Percentiles rank a stretch among this genome's conserved stretches.
These are phyloP conservation scores for Omphaloscelis lunosa DNA, from an alignment of 2,888 invertebrate genomes.

Conservation along the genomic window DNA sequence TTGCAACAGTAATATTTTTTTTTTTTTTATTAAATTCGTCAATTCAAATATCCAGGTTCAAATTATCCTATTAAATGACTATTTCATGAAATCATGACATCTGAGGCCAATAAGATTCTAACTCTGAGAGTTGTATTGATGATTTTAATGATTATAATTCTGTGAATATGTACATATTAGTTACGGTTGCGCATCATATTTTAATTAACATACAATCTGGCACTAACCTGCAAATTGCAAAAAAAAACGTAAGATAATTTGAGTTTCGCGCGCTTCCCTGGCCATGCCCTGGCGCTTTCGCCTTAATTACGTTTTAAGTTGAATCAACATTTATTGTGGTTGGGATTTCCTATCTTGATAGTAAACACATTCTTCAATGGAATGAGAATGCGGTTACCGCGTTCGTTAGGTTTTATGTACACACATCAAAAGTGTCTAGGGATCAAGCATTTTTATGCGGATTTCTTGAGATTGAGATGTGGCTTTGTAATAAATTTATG, in stretches of 20 bases:
- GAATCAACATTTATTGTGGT: conserved; percentile 25
- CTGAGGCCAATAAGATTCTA: neutral
- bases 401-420: no score
- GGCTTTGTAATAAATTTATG: no score
- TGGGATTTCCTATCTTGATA: conserved; percentile 9
- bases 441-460: no score
- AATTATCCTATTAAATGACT: neutral
- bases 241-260: neutral
- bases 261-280: no score
- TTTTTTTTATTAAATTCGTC: neutral
- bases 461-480: no score
- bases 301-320: conserved; percentile 1
- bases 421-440: no score
- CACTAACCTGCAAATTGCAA: no score
- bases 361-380: neutral
- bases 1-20: no score
- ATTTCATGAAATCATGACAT: neutral
- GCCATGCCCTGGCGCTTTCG: no score
- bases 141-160: neutral
- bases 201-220: neutral
- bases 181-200: neutral
- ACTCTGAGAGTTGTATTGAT: neutral
- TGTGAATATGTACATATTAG: neutral
- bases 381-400: no score
- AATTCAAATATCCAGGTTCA: neutral